These are phyloP conservation scores for Ectobius pallidus DNA, from an alignment of 2,888 invertebrate species.

Conservation along the genomic window DNA sequence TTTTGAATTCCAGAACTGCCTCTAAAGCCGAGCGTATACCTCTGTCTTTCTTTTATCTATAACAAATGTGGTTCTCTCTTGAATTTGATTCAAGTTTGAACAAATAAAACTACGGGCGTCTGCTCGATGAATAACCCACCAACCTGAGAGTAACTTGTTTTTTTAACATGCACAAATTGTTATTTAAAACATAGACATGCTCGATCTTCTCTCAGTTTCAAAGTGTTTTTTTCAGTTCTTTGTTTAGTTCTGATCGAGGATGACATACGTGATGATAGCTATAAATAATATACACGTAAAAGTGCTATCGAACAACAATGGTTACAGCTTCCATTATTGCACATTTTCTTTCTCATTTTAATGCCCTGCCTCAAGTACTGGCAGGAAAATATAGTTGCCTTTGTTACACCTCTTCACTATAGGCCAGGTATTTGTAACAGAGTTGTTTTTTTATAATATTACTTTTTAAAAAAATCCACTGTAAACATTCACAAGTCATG, in stretches of 20 bases:
- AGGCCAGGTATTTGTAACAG: constrained; percentile 16
- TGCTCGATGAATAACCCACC: constrained; percentile 24
- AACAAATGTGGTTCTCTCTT: neutral
- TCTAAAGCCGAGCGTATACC: too few relatives aligned
- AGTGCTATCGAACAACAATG: neutral
- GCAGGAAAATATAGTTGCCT: neutral
- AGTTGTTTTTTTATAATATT: neutral
- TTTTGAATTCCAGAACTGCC: too few relatives aligned
- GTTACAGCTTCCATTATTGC: neutral
- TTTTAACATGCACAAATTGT: constrained; percentile 21
- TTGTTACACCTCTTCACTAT: neutral
- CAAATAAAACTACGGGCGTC: constrained; percentile 4
- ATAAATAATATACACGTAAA: neutral
- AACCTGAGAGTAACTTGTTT: constrained; percentile 35
- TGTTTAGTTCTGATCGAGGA: neutral
- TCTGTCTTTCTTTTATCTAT: neutral
- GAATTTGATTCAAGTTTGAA: neutral
- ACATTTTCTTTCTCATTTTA: neutral
- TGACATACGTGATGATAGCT: neutral
- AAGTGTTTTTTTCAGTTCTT: too few relatives aligned
- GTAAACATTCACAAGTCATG: constrained; percentile 5
- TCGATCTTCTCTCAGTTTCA: neutral
- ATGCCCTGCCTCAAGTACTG: neutral
- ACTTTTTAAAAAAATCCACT: constrained; percentile 10
- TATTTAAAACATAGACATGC: neutral